A percentile compares a stretch with the other conserved stretches of the same genome.
These are phyloP conservation scores for Anoura caudifer DNA, from an alignment of 2,113 vertebrate genomes.

Conservation along the genomic window DNA sequence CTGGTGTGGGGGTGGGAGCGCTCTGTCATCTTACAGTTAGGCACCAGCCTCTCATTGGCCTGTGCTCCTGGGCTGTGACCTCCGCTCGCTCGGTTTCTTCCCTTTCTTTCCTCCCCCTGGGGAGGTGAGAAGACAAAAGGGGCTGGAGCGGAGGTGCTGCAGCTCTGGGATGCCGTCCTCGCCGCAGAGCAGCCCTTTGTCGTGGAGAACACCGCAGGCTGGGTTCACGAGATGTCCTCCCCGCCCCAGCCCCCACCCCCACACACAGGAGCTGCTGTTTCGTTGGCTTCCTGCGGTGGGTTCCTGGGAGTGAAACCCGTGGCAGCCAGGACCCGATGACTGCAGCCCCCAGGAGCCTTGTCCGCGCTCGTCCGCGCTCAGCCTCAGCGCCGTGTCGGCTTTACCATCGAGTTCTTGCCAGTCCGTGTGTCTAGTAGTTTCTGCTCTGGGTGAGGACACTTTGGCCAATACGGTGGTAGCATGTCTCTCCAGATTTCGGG, in stretches of 20 bases:
- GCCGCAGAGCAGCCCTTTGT: neutral
- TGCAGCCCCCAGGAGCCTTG: neutral
- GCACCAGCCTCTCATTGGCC: neutral
- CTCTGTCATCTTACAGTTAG: neutral
- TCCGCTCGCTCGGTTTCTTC: neutral
- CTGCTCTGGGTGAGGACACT: accelerated
- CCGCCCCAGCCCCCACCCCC: too few relatives aligned
- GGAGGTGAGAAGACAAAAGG: neutral
- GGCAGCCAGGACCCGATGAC: neutral
- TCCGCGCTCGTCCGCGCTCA: accelerated
- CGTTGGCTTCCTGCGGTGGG: neutral
- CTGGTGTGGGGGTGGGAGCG: neutral
- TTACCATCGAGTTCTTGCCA: neutral
- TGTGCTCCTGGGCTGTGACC: neutral
- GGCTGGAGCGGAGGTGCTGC: too few relatives aligned
- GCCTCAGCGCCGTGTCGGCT: neutral
- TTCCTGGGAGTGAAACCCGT: neutral
- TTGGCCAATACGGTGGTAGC: neutral
- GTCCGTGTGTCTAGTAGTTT: accelerated
- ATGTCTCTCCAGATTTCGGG: neutral
- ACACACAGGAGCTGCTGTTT: neutral
- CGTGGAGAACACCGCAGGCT: neutral
- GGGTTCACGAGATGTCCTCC: neutral
- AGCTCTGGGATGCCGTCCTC: too few relatives aligned
- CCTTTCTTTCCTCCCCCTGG: too few relatives aligned